Percentiles rank a stretch among this genome's conserved stretches.
Evolutionary conservation across 1,140 invertebrate genomes (phyloP).

Genomic region (Leptoteleia sp.): DNA sequence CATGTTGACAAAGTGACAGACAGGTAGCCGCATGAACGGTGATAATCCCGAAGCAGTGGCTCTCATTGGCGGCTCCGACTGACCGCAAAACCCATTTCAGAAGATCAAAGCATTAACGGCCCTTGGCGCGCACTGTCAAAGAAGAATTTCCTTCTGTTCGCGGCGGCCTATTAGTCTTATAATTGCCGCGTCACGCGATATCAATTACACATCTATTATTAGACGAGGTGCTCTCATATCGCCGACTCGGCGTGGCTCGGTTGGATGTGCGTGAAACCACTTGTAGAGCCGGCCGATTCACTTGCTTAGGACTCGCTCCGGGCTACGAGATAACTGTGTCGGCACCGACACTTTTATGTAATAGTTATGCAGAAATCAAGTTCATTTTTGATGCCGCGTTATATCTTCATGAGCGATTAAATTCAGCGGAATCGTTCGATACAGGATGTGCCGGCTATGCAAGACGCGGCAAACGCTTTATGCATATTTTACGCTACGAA

Average conservation of each 20-base stretch:
- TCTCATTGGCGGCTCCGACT: slow-evolving; percentile 45
- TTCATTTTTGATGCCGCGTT: slow-evolving; percentile 33
- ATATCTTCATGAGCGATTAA: slow-evolving; percentile 44
- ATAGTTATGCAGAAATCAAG: slow-evolving; percentile 40
- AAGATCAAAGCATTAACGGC: slow-evolving; percentile 19
- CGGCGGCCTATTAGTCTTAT: slow-evolving; percentile 30
- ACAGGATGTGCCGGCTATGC: slow-evolving; percentile 16
- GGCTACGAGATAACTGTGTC: slow-evolving; percentile 45
- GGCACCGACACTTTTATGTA: slow-evolving; percentile 33
- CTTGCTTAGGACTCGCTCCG: slow-evolving; percentile 18
- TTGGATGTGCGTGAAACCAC: slow-evolving; percentile 41
- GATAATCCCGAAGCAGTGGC: slow-evolving; percentile 48
- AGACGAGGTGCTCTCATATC: slow-evolving; percentile 23
- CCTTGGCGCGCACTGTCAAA: slow-evolving; percentile 16
- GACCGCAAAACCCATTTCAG: slow-evolving; percentile 57
- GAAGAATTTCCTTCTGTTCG: slow-evolving; percentile 33
- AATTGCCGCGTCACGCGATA: slow-evolving; percentile 58
- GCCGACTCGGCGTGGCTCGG: background rate
- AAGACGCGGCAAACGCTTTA: slow-evolving; percentile 28
- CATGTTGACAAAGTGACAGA: slow-evolving; percentile 76
- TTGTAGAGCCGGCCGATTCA: slow-evolving; percentile 35
- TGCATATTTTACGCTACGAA: slow-evolving; percentile 37
- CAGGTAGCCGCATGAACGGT: too few species aligned
- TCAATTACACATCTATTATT: slow-evolving; percentile 57
- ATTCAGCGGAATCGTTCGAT: slow-evolving; percentile 24